A percentile compares a stretch with the other conserved stretches of the same genome.
These are phyloP conservation scores for Sylvia atricapilla DNA, from an alignment of 2,113 vertebrate genomes.

Conservation along the genomic window DNA sequence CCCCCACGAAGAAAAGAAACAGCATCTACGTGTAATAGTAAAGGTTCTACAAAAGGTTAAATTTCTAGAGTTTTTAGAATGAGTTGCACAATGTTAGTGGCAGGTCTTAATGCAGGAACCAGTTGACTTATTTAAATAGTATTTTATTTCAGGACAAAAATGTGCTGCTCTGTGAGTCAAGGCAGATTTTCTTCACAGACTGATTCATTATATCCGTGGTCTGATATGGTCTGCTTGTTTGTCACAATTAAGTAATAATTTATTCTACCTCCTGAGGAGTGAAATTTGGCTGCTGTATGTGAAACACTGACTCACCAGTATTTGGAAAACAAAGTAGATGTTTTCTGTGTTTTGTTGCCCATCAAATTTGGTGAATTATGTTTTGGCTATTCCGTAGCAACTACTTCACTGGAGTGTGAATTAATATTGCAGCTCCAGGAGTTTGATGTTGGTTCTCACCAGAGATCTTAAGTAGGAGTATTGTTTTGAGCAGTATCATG, in stretches of 20 bases:
- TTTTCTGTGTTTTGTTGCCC: constrained; percentile 36
- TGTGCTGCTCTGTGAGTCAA: neutral
- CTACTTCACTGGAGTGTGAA: neutral
- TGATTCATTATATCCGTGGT: neutral
- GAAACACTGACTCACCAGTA: constrained; percentile 51
- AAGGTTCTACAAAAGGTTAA: neutral
- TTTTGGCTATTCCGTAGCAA: constrained; percentile 34
- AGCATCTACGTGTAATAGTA: neutral
- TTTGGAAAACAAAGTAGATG: constrained; percentile 56
- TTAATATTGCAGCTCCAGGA: constrained; percentile 3
- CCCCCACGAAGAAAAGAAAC: neutral
- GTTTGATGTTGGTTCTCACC: neutral
- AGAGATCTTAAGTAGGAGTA: neutral
- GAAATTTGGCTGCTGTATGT: constrained; percentile 27
- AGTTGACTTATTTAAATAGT: neutral
- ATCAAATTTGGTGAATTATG: constrained; percentile 4
- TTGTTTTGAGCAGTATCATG: neutral
- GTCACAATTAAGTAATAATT: constrained; percentile 49
- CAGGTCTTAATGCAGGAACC: neutral
- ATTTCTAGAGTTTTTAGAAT: neutral
- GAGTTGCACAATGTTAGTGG: neutral
- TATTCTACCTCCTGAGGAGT: neutral
- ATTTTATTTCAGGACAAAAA: neutral
- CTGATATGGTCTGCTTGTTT: constrained; percentile 13
- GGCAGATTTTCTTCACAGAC: neutral